phyloP scores from a whole-genome alignment of 2,113 vertebrate genomes.

The Planiliza haematocheilus region DNA sequence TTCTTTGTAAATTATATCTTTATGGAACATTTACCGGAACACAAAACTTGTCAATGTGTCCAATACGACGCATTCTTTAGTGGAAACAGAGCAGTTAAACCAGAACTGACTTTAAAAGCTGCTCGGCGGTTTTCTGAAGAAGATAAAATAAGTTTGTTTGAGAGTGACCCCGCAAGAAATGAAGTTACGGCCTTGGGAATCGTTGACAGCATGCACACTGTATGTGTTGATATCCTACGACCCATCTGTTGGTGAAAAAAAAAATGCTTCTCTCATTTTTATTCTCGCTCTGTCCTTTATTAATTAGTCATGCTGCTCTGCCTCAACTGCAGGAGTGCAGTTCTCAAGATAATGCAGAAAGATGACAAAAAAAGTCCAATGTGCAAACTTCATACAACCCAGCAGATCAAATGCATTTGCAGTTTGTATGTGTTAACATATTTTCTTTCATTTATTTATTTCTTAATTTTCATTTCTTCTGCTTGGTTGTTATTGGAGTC shows the following conservation, averaged over 20 bases:
- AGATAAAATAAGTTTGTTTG: not conserved
- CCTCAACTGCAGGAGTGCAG: not conserved
- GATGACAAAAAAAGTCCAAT: not conserved
- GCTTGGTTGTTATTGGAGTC: constrained; percentile 15
- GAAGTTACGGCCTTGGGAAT: too few relatives aligned
- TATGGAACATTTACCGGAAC: too few relatives aligned
- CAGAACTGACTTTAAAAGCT: not conserved
- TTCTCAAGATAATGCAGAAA: not conserved
- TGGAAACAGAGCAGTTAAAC: too few relatives aligned
- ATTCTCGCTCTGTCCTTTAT: constrained; percentile 5
- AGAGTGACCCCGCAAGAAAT: too few relatives aligned
- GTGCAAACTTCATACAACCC: not conserved
- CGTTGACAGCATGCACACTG: too few relatives aligned
- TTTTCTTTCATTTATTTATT: not conserved
- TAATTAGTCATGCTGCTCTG: constrained; percentile 5
- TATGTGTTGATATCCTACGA: not conserved
- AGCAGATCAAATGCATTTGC: not conserved
- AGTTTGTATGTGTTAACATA: not conserved
- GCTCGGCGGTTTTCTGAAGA: not conserved
- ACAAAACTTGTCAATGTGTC: too few relatives aligned
- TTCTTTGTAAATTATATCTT: too few relatives aligned
- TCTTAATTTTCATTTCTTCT: constrained; percentile 5
- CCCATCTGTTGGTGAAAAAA: too few relatives aligned
- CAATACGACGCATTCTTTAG: too few relatives aligned
- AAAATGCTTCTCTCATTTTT: not conserved